These are phyloP conservation scores for Rhynchonema sp. DNA, from an alignment of 2,888 invertebrate species.

Conservation along the genomic window DNA sequence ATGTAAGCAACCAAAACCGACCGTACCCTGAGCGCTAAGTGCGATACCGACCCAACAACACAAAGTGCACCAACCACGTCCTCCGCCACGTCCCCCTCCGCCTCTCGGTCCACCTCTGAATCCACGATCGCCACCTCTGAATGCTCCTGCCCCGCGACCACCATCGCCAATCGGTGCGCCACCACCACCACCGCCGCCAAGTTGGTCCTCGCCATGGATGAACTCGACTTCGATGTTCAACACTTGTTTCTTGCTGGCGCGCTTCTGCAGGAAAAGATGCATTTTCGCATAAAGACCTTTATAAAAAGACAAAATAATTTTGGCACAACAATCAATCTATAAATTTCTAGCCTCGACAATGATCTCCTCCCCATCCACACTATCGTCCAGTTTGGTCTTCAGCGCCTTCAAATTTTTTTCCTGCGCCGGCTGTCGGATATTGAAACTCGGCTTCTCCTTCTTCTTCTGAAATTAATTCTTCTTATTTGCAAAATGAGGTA, in stretches of 20 bases:
- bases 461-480: not conserved
- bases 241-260: not conserved
- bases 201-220: not conserved
- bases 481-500: not conserved
- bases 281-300: not conserved
- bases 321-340: not conserved
- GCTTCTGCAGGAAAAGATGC: not conserved
- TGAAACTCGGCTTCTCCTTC: slow-evolving; percentile 3
- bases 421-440: slow-evolving; percentile 4
- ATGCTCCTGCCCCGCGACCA: not conserved
- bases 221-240: not conserved
- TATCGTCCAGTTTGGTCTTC: slow-evolving; percentile 4
- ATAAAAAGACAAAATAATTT: not conserved
- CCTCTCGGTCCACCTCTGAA: slow-evolving; percentile 14
- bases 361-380: slow-evolving; percentile 5
- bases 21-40: too few species aligned
- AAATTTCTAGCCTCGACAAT: slow-evolving; percentile 4
- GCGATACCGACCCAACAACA: not conserved
- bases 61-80: slow-evolving; percentile 8
- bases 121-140: slow-evolving; percentile 13
- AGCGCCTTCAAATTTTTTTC: slow-evolving; percentile 3
- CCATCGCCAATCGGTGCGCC: not conserved
- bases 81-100: slow-evolving; percentile 14
- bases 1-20: too few species aligned
- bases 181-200: not conserved